These are phyloP conservation scores for Eumacrocentrus americanus DNA, from an alignment of 2,888 invertebrate genomes.

Conservation along the genomic window DNA sequence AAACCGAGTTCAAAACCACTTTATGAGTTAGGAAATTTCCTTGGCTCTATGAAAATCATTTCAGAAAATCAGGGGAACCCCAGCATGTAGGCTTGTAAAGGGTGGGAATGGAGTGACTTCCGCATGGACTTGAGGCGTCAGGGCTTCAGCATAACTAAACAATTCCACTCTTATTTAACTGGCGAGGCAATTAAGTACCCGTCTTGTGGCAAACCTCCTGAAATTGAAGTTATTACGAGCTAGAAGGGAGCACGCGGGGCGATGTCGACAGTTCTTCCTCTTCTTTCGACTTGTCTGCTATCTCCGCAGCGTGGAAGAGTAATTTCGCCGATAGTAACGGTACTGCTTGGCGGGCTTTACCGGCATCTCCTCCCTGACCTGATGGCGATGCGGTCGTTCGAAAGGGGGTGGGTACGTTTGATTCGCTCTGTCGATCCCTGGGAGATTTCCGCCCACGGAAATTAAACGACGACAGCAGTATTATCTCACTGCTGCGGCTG, in stretches of 20 bases:
- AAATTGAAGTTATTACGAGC: background rate
- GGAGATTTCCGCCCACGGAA: background rate
- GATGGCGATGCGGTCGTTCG: background rate
- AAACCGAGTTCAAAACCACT: no score
- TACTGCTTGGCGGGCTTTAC: slow-evolving; percentile 3
- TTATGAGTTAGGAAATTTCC: no score
- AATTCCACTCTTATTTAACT: background rate
- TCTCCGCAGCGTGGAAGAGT: background rate
- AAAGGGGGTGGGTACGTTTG: background rate
- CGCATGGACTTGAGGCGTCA: no score
- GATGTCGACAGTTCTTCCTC: slow-evolving; percentile 7
- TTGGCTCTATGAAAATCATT: no score
- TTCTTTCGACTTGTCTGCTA: background rate
- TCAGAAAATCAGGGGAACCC: no score
- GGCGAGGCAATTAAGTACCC: background rate
- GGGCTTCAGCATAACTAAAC: background rate
- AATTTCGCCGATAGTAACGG: slow-evolving; percentile 10
- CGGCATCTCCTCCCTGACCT: background rate
- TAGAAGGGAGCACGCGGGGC: background rate
- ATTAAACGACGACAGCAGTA: background rate
- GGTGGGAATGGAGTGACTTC: no score
- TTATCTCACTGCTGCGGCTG: background rate
- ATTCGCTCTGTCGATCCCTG: slow-evolving; percentile 9
- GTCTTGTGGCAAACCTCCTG: background rate
- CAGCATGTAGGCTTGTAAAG: no score